Base-by-base conservation (phyloP, 2,888 invertebrate species). In the Steromphala cineraria region DNA sequence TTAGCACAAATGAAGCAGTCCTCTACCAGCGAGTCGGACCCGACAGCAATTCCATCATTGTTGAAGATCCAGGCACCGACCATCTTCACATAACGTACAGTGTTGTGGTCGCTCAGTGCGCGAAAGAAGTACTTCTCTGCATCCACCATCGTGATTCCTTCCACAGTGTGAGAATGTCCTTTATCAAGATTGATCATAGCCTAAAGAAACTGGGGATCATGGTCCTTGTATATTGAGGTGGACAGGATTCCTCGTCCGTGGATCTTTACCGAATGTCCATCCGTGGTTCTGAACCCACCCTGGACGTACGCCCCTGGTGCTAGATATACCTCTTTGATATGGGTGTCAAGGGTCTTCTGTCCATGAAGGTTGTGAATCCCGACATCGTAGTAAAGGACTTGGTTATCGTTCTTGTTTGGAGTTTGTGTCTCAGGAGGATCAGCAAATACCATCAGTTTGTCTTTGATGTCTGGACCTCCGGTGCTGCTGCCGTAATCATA, bases 401-500 rank as follows among this genome's bases (percentile, higher is more conserved):
- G n/a, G 2, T 28, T n/a, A 28, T 71, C 78, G 74, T 82, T 53
- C 21, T 56, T 55, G 40, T 67, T 74, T 4, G 82, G 82, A 5
- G 53, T 56, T 17, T 56, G 2, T 1, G 67, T 62, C 52, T 82
- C 82, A 10, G 82, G 80, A 19, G 80, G 52, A 21, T 82, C 82
- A 3, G 80, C 82, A 46, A 82, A 82, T 17, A 82, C 56, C 46
- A 82, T n/a, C 13, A 82, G 21, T 40, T 80, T 82, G 80, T 82
- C 71, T 0, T 24, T 71, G 19, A 82, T 82, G 67, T 82, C 80
- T 13, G 40, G 74, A 15, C 40, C 40, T 74, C n/a, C 76, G 15
- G 19, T 21, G 1, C 3, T 78, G 53, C 67, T 67, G 17, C 80
- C 80, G 24, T 53, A 71, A 52, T 82, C 82, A 40, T 75, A 77